Percentiles rank a stretch among this genome's conserved stretches.
Conservation (phyloP, 2,113 vertebrate genomes). For the Podocnemis expansa region DNA sequence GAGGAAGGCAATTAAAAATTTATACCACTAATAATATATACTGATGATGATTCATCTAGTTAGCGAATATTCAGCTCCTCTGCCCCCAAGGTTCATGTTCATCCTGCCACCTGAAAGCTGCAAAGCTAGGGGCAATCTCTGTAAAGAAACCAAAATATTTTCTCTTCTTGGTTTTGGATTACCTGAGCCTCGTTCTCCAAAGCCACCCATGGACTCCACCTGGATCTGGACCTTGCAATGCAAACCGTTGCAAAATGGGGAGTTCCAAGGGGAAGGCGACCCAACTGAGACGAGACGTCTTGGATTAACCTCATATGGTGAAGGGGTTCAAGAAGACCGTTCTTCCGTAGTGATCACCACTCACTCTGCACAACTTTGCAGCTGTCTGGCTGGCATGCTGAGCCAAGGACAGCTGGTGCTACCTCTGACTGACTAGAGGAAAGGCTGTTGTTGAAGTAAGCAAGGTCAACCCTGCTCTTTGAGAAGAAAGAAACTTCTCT, state of each 20-base stretch:
- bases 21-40: constrained; percentile 23
- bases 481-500: not conserved
- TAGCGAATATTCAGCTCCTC: constrained; percentile 44
- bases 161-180: not conserved
- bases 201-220: not conserved
- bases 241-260: not conserved
- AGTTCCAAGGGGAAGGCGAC: not conserved
- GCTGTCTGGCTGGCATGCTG: not conserved
- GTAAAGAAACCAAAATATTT: not conserved
- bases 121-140: not conserved
- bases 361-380: not conserved
- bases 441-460: not conserved
- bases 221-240: not conserved
- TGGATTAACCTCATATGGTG: not conserved
- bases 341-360: not conserved
- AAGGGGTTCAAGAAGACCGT: not conserved
- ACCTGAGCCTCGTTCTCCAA: not conserved
- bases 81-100: constrained; percentile 4
- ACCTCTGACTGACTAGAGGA: not conserved
- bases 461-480: not conserved
- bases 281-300: not conserved
- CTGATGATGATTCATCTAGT: constrained; percentile 35
- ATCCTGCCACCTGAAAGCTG: constrained; percentile 2
- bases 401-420: not conserved
- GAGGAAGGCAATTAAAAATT: constrained; percentile 44